Evolutionary conservation across 2,888 invertebrate species (phyloP).

Genomic region (Sussaba pulchella): DNA sequence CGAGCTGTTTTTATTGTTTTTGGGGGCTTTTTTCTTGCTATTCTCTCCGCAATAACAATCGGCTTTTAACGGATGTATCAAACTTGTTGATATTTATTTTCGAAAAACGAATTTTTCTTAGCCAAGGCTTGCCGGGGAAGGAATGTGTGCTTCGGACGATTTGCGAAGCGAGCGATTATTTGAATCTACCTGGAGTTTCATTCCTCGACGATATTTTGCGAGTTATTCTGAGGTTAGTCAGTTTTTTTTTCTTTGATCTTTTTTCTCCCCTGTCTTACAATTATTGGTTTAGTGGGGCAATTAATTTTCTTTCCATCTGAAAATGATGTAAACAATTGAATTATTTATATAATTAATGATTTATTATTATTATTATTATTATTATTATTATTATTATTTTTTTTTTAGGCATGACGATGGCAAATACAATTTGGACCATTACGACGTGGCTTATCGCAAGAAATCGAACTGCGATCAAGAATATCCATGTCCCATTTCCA

Average conservation of each 20-base stretch:
- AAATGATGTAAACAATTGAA: too few species aligned
- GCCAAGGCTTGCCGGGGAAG: slow-evolving; percentile 87
- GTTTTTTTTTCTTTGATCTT: slow-evolving; percentile 35
- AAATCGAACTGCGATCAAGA: slow-evolving; percentile 73
- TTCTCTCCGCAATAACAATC: neutral
- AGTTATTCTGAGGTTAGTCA: slow-evolving; percentile 87
- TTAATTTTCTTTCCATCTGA: too few species aligned
- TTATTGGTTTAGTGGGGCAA: too few species aligned
- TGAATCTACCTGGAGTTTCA: slow-evolving; percentile 87
- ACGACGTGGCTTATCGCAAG: slow-evolving; percentile 77
- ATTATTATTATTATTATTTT: slow-evolving; percentile 27
- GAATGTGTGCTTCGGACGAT: slow-evolving; percentile 88
- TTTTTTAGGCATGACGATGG: slow-evolving; percentile 65
- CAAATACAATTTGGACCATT: slow-evolving; percentile 71
- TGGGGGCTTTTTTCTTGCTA: too few species aligned
- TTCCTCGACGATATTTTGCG: slow-evolving; percentile 89
- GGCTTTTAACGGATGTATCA: neutral
- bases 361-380: too few species aligned
- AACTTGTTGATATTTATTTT: too few species aligned
- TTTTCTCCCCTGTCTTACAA: too few species aligned
- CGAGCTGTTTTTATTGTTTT: neutral
- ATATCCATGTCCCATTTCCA: slow-evolving; percentile 81
- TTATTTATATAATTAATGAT: too few species aligned
- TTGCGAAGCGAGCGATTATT: slow-evolving; percentile 87
- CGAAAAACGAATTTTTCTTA: too few species aligned